Base-by-base conservation (phyloP, 2,888 invertebrate genomes). In the Eupeodes latifasciatus region DNA sequence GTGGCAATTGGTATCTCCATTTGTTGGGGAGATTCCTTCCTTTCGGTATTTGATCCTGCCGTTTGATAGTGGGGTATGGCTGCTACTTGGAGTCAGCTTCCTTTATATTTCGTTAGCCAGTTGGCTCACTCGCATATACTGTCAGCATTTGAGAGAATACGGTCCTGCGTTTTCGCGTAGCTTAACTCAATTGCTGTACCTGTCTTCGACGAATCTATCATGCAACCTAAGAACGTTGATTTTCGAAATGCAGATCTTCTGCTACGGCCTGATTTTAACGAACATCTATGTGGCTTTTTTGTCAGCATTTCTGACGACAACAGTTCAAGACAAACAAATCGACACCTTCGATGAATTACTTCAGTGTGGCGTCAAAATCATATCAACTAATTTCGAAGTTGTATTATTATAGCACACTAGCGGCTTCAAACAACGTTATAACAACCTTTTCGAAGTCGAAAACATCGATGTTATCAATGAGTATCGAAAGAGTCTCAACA, bases 221-320 rank as follows among this genome's bases (percentile, higher is more conserved):
- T 79, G 75, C 11, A 76, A n/a, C 4, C 10, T 83, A 0, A 53
- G 75, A 11, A 49, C 76, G 0, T 2, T 83, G 4, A 5, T 83
- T 16, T 80, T 83, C 49, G 87, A 87, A 36, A 76, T 87, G 79
- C 87, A 87, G 34, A 80, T 87, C 19, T 49, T 83, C 10, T 76
- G 64, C n/a, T 87, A 83, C 34, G 83, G 83, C 4, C 49, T 87
- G 11, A 76, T 87, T 14, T 67, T 87, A 34, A 87, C 87, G 4
- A 87, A 87, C 14, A 47, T 80, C 11, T 87, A 83, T 16, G n/a
- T 72, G 16, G 87, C 87, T 3, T 77, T 87, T 0, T 34, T 87
- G 19, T 87, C 83, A 5, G 87, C 87, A 0, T 87, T 87, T 12
- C 80, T 87, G 1, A 87, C 87, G n/a, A 87, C 87, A n/a, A 83